phyloP scores from a whole-genome alignment of 2,888 invertebrate genomes.

The Oegoconia quadripuncta region DNA sequence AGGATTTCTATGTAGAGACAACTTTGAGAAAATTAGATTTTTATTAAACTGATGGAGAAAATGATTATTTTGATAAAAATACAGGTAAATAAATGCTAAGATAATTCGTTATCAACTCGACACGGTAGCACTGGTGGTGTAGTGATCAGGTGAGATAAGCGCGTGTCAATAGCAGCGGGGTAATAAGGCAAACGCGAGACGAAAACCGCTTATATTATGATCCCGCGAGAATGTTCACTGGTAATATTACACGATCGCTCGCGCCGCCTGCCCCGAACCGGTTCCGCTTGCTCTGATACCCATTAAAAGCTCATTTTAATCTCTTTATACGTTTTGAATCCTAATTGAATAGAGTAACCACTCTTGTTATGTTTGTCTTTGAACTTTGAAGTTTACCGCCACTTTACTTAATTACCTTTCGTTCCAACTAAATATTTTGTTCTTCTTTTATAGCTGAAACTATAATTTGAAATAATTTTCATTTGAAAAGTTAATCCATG shows the following conservation, averaged over 20 bases:
- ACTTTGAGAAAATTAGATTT: too few relatives aligned
- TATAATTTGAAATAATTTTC: constrained; percentile 12
- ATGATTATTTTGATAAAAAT: background rate
- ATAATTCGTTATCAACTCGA: constrained; percentile 32
- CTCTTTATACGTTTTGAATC: constrained; percentile 45
- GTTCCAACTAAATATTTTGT: constrained; percentile 13
- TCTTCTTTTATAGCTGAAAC: constrained; percentile 10
- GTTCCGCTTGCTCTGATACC: constrained; percentile 44
- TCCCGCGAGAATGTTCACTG: constrained; percentile 56
- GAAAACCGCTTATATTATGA: constrained; percentile 59
- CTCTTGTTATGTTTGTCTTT: constrained; percentile 29
- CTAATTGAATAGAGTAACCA: constrained; percentile 48
- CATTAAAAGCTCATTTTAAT: constrained; percentile 51
- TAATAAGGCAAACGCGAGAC: constrained; percentile 59
- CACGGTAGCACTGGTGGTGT: constrained; percentile 29
- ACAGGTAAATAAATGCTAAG: constrained; percentile 13
- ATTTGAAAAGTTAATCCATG: constrained; percentile 9
- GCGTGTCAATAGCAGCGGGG: constrained; percentile 47
- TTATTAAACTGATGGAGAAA: background rate
- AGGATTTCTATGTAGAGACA: too few relatives aligned
- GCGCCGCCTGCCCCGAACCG: constrained; percentile 38
- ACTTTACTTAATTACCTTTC: constrained; percentile 26
- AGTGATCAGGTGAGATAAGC: constrained; percentile 33
- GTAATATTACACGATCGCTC: constrained; percentile 51
- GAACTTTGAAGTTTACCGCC: constrained; percentile 25